A percentile compares a stretch with the other conserved stretches of the same genome.
These are phyloP conservation scores for Monochamus saltuarius DNA, from an alignment of 1,140 invertebrate genomes.

Conservation along the genomic window DNA sequence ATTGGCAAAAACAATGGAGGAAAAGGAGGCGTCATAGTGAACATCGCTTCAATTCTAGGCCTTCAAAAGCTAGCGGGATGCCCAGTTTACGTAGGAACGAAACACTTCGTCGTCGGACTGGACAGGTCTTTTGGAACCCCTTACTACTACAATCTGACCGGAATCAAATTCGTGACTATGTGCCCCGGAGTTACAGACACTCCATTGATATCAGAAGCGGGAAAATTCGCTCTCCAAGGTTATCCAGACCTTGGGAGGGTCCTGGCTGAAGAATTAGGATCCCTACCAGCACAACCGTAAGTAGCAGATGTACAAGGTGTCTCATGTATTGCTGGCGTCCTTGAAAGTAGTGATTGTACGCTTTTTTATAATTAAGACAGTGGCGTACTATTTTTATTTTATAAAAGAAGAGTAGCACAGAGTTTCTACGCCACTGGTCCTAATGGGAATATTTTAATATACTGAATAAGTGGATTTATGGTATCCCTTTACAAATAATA, in stretches of 20 bases:
- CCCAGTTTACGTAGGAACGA: slow-evolving; percentile 56
- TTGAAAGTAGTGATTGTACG: too few species aligned
- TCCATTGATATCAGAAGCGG: slow-evolving; percentile 46
- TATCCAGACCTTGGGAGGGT: slow-evolving; percentile 51
- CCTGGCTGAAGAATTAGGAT: slow-evolving; percentile 41
- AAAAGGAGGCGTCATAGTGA: slow-evolving; percentile 54
- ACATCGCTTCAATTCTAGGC: slow-evolving; percentile 53
- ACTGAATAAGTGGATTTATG: too few species aligned
- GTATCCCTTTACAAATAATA: too few species aligned
- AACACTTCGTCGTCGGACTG: slow-evolving; percentile 57
- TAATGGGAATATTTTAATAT: too few species aligned
- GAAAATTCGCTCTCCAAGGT: slow-evolving; percentile 44
- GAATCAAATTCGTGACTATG: slow-evolving; percentile 53
- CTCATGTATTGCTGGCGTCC: too few species aligned
- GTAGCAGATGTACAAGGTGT: not conserved
- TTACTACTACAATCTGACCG: slow-evolving; percentile 48
- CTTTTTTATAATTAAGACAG: too few species aligned
- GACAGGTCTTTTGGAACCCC: slow-evolving; percentile 54
- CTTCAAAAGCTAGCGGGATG: slow-evolving; percentile 51
- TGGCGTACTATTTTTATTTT: too few species aligned
- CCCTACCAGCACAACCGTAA: slow-evolving; percentile 40
- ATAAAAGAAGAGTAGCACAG: too few species aligned
- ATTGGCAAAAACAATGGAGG: slow-evolving; percentile 55
- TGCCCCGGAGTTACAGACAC: slow-evolving; percentile 52
- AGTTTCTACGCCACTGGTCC: too few species aligned